Percentiles rank a stretch among this genome's conserved stretches.
phyloP scores from a whole-genome alignment of 2,113 vertebrate species.

The Petrocephalus zakoni region DNA sequence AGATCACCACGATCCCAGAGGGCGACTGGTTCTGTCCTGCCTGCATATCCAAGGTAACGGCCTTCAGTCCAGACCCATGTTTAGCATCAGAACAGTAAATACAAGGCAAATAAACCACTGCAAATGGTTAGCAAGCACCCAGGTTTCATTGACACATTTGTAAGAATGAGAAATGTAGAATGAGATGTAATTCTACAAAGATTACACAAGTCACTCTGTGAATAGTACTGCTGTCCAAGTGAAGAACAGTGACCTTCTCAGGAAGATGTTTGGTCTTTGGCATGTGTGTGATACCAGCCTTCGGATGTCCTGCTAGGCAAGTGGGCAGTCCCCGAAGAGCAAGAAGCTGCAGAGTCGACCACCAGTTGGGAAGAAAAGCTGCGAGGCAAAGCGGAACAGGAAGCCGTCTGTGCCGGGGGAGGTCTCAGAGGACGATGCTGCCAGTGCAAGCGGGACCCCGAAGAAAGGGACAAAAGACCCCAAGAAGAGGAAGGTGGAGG shows the following conservation, averaged over 20 bases:
- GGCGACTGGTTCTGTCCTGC: slow-evolving; percentile 86
- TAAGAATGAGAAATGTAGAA: slow-evolving; percentile 1
- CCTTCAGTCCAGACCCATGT: neutral
- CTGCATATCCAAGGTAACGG: slow-evolving; percentile 76
- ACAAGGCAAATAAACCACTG: neutral
- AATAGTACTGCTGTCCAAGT: neutral
- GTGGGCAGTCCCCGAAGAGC: slow-evolving; percentile 69
- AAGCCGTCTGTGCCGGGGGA: slow-evolving; percentile 65
- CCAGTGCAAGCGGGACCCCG: slow-evolving; percentile 62
- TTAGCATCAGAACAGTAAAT: neutral
- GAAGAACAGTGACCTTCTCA: neutral
- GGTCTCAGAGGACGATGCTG: slow-evolving; percentile 74
- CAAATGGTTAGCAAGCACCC: no score
- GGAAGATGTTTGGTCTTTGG: neutral
- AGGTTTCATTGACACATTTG: neutral
- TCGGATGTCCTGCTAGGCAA: slow-evolving; percentile 58
- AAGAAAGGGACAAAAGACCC: slow-evolving; percentile 70
- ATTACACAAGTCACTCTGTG: neutral
- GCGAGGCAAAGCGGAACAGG: slow-evolving; percentile 66
- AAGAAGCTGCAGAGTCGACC: slow-evolving; percentile 73
- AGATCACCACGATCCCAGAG: slow-evolving; percentile 78
- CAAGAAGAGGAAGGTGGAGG: slow-evolving; percentile 74
- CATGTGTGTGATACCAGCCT: neutral
- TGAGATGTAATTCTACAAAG: neutral
- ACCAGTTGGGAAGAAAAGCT: slow-evolving; percentile 62